Conservation (phyloP, 2,888 invertebrate species). For the Diabrotica balteata region DNA sequence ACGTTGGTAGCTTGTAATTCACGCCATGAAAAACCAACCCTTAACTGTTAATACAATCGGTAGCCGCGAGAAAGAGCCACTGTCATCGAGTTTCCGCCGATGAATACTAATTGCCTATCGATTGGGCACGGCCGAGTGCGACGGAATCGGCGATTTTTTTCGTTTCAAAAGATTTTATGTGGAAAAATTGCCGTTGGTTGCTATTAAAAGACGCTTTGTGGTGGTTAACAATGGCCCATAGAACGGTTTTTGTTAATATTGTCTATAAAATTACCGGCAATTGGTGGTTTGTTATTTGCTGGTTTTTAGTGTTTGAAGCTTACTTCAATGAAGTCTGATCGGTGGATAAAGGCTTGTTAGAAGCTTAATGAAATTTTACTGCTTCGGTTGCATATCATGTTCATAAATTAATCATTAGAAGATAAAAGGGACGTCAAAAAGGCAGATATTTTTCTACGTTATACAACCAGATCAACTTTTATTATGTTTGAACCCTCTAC, state of each 20-base stretch:
- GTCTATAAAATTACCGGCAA: constrained; percentile 14
- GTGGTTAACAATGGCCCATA: constrained; percentile 8
- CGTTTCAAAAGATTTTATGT: constrained; percentile 20
- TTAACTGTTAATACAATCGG: constrained; percentile 19
- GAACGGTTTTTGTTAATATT: constrained; percentile 11
- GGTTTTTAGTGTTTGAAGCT: constrained; percentile 4
- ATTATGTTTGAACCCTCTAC: too few relatives aligned
- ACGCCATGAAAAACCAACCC: constrained; percentile 12
- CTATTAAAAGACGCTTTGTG: constrained; percentile 21
- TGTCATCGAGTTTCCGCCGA: constrained; percentile 44
- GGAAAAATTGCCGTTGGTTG: constrained; percentile 17
- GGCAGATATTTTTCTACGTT: too few relatives aligned
- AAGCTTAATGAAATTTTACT: background rate
- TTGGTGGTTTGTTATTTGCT: constrained; percentile 9
- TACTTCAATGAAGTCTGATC: background rate
- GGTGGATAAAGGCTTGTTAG: background rate
- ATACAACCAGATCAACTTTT: too few relatives aligned
- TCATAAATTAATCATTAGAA: too few relatives aligned
- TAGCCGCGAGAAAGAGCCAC: constrained; percentile 35
- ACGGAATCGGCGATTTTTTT: background rate
- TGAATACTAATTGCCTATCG: constrained; percentile 49
- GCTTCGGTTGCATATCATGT: too few relatives aligned
- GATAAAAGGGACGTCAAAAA: too few relatives aligned
- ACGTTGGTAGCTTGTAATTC: constrained; percentile 4
- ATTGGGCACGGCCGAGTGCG: constrained; percentile 28